Conservation (phyloP, 2,888 invertebrate species). For the Caradrina clavipalpis region DNA sequence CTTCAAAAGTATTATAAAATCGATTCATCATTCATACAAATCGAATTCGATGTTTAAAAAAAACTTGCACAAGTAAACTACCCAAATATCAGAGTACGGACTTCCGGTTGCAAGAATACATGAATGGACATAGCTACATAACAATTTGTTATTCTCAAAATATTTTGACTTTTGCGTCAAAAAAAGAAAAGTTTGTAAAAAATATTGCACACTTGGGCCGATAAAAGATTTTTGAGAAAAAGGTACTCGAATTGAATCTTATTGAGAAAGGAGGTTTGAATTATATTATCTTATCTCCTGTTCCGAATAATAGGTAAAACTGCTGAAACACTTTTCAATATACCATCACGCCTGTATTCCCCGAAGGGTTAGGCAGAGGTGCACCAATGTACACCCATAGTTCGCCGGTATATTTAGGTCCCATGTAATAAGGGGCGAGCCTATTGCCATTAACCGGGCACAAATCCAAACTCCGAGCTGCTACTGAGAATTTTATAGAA, state of each 20-base stretch:
- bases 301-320: background rate
- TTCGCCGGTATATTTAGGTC: too few relatives aligned
- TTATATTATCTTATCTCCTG: background rate
- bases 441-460: too few relatives aligned
- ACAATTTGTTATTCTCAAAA: slow-evolving; percentile 80
- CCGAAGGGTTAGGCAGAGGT: too few relatives aligned
- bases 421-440: too few relatives aligned
- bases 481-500: too few relatives aligned
- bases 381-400: too few relatives aligned
- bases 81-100: slow-evolving; percentile 72
- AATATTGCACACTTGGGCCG: slow-evolving; percentile 77
- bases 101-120: slow-evolving; percentile 75
- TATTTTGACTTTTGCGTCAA: slow-evolving; percentile 85
- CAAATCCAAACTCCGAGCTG: too few relatives aligned
- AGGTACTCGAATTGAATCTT: slow-evolving; percentile 54
- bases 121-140: slow-evolving; percentile 67
- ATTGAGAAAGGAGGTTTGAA: background rate
- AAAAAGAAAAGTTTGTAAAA: slow-evolving; percentile 46
- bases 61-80: slow-evolving; percentile 67
- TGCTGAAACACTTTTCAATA: too few relatives aligned
- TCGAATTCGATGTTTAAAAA: slow-evolving; percentile 61
- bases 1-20: slow-evolving; percentile 67
- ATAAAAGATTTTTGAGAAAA: slow-evolving; percentile 80
- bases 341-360: too few relatives aligned
- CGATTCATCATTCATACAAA: slow-evolving; percentile 75